These are phyloP conservation scores for Helobdella robusta DNA, from an alignment of 2,888 invertebrate species.

Conservation along the genomic window DNA sequence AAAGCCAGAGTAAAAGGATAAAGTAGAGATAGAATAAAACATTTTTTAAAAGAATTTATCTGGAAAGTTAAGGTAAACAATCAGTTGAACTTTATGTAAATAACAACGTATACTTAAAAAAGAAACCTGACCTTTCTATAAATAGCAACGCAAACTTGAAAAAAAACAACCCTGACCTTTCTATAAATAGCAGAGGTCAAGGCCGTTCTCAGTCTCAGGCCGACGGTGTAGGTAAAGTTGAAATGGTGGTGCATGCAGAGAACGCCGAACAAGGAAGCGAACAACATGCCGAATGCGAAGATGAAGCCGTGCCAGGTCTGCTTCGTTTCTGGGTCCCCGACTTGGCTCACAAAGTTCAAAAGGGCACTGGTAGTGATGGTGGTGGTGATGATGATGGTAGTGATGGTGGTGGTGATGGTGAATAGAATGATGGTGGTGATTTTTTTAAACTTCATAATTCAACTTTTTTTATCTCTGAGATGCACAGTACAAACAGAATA, in stretches of 20 bases:
- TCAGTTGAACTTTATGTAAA: not conserved
- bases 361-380: conserved; percentile 27
- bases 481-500: no score
- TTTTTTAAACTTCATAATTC: no score
- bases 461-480: no score
- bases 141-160: not conserved
- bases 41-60: no score
- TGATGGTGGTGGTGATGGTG: not conserved
- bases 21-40: no score
- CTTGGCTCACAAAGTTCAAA: conserved; percentile 29
- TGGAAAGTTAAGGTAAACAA: conserved; percentile 44
- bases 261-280: conserved; percentile 22
- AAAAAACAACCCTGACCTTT: conserved; percentile 27
- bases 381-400: not conserved
- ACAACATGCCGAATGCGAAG: conserved; percentile 30
- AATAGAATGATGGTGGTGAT: conserved; percentile 5
- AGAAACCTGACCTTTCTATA: not conserved
- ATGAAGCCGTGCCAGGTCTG: conserved; percentile 35
- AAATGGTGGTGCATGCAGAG: conserved; percentile 31
- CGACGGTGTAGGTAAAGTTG: conserved; percentile 30
- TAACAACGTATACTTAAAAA: not conserved
- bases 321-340: no score
- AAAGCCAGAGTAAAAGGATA: no score
- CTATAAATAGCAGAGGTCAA: conserved; percentile 34
- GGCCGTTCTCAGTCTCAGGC: conserved; percentile 32